Percentiles rank a stretch among this genome's conserved stretches.
Conservation (phyloP, 1,140 invertebrate genomes). For the Tetragnatha versicolor region DNA sequence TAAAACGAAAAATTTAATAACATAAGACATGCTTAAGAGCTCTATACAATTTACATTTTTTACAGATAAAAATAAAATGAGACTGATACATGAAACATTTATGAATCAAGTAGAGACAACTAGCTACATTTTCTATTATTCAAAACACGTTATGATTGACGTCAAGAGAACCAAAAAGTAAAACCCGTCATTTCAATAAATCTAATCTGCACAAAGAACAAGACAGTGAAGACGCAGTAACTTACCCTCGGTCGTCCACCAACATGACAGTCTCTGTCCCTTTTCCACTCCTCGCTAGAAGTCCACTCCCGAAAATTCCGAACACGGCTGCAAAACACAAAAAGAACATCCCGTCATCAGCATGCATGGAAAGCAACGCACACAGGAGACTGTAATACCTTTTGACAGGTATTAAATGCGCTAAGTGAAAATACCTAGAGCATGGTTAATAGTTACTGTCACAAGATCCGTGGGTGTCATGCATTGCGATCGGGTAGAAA, state of each 20-base stretch:
- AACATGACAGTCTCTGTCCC: conserved; percentile 66
- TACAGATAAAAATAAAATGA: no score
- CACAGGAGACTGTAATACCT: conserved; percentile 11
- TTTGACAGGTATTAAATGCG: conserved; percentile 47
- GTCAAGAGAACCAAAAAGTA: no score
- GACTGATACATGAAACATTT: no score
- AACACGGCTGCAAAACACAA: conserved; percentile 64
- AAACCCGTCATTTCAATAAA: no score
- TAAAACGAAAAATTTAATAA: no score
- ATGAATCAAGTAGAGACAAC: no score
- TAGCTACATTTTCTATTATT: no score
- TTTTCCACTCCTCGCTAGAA: conserved; percentile 67
- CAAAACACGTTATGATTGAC: no score
- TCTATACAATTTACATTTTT: no score
- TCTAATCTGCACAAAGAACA: no score
- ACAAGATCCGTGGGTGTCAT: neutral
- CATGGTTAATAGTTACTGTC: conserved; percentile 37
- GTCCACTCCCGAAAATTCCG: conserved; percentile 67
- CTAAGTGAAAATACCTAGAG: conserved; percentile 35
- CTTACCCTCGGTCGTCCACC: conserved; percentile 66
- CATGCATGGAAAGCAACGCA: neutral
- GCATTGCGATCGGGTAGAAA: neutral
- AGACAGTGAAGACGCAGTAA: neutral
- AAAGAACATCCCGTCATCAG: conserved; percentile 29
- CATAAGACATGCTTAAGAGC: no score